Evolutionary conservation across 2,888 invertebrate genomes (phyloP).

Genomic region (Latheticus oryzae): DNA sequence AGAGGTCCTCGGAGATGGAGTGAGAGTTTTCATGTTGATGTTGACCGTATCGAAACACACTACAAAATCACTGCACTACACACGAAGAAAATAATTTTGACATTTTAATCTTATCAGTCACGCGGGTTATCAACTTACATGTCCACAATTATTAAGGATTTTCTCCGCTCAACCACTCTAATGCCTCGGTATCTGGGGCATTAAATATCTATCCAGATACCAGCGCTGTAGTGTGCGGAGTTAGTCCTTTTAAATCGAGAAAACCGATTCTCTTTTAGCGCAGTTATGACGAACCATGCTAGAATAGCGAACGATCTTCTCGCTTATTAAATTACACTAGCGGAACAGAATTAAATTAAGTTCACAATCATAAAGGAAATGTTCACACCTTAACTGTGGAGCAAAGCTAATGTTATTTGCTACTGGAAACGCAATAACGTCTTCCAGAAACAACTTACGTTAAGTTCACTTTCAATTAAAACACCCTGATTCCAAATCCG

Average conservation of each 20-base stretch:
- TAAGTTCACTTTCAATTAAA: constrained; percentile 50
- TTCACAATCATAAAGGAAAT: constrained; percentile 52
- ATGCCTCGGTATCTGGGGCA: constrained; percentile 57
- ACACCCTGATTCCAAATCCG: constrained; percentile 42
- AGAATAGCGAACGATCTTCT: constrained; percentile 42
- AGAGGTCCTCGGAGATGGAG: constrained; percentile 53
- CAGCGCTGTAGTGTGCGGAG: constrained; percentile 42
- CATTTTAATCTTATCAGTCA: constrained; percentile 40
- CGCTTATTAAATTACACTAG: constrained; percentile 51
- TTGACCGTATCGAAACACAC: constrained; percentile 46
- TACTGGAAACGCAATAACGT: constrained; percentile 48
- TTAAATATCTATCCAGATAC: constrained; percentile 58
- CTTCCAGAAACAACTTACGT: constrained; percentile 44
- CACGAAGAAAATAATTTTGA: constrained; percentile 46
- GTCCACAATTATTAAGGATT: constrained; percentile 42
- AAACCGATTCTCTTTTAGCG: constrained; percentile 41
- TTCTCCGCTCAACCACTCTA: constrained; percentile 40
- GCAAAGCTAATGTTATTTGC: constrained; percentile 51
- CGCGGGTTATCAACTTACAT: constrained; percentile 43
- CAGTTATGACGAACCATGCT: constrained; percentile 44
- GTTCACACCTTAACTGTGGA: constrained; percentile 51
- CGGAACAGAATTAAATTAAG: constrained; percentile 51
- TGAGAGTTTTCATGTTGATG: constrained; percentile 55
- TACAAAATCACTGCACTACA: constrained; percentile 52
- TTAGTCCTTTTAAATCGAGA: constrained; percentile 40